Conservation (phyloP, 2,888 invertebrate species). For the Epinotia brunnichana region DNA sequence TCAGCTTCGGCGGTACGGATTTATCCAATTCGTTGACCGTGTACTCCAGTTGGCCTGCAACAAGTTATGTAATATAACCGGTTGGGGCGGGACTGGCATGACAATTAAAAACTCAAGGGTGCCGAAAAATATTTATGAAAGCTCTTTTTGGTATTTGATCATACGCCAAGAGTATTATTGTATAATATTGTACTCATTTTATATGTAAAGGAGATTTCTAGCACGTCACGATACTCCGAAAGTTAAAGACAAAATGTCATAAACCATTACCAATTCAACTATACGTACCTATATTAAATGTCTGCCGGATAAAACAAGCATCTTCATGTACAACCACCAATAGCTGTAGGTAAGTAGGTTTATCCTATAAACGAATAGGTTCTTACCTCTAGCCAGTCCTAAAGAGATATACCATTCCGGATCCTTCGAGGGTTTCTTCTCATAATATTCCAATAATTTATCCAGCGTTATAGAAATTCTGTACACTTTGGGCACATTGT, state of each 20-base stretch:
- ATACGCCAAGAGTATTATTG: background rate
- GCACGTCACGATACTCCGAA: too few species aligned
- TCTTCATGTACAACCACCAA: too few species aligned
- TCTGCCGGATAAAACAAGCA: too few species aligned
- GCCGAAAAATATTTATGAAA: background rate
- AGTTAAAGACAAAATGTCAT: background rate
- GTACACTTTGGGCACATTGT: conserved; percentile 79
- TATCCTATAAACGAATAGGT: background rate
- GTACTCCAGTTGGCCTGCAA: conserved; percentile 74
- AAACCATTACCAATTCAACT: background rate
- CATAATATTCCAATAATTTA: conserved; percentile 73
- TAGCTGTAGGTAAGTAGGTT: background rate
- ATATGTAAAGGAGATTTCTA: background rate
- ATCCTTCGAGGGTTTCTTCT: conserved; percentile 77
- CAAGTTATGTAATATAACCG: background rate
- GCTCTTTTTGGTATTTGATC: conserved; percentile 1
- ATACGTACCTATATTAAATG: too few species aligned
- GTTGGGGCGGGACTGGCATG: conserved; percentile 19
- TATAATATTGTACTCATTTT: background rate
- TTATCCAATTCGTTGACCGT: conserved; percentile 77
- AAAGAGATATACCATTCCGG: conserved; percentile 77
- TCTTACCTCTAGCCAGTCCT: conserved; percentile 72
- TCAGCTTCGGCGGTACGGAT: conserved; percentile 71
- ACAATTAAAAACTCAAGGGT: conserved; percentile 12
- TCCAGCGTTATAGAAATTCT: conserved; percentile 75